Base-by-base conservation (phyloP, 2,888 invertebrate genomes). In the Micropterix aruncella region DNA sequence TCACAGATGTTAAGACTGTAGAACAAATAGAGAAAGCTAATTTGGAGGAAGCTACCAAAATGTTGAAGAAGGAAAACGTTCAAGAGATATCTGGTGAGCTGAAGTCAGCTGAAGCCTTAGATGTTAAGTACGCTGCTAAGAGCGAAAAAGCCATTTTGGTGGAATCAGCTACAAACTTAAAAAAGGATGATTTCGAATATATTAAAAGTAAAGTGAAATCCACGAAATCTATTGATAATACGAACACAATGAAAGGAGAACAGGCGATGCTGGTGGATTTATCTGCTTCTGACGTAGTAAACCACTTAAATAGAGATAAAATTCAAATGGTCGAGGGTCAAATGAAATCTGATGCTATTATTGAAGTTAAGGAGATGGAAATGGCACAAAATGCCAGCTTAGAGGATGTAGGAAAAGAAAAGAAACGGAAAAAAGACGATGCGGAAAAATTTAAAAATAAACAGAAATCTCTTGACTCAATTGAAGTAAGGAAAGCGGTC, bases 21-120 rank as follows among this genome's bases (percentile, higher is more conserved):
- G n/a, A n/a, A n/a, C n/a, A n/a, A n/a, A n/a, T n/a, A n/a, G n/a
- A n/a, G n/a, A n/a, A n/a, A n/a, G n/a, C n/a, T n/a, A n/a, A n/a
- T n/a, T n/a, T n/a, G n/a, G 48, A 52, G 19, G 44, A 41, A 19
- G 44, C 45, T 38, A 42, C 49, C 15, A 44, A 48, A 18, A 36
- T 4, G 16, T 38, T 43, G 16, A 18, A 16, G n/a, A 18, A 44
- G 19, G 37, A 40, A 38, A 19, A n/a, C 4, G 41, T 5, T n/a
- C 38, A 47, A 16, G 17, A 40, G 41, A 38, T 18, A 15, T 1
- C 17, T 19, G 41, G 44, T 27, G 9, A 48, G 36, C 19, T 37
- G 18, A 40, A 46, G 15, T 38, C 48, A 36, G 19, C 37, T 3
- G 44, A 50, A 44, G 43, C 44, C 5, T 40, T 43, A 19, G 19